These are phyloP conservation scores for Merodon equestris DNA, from an alignment of 2,888 invertebrate species.

Conservation along the genomic window DNA sequence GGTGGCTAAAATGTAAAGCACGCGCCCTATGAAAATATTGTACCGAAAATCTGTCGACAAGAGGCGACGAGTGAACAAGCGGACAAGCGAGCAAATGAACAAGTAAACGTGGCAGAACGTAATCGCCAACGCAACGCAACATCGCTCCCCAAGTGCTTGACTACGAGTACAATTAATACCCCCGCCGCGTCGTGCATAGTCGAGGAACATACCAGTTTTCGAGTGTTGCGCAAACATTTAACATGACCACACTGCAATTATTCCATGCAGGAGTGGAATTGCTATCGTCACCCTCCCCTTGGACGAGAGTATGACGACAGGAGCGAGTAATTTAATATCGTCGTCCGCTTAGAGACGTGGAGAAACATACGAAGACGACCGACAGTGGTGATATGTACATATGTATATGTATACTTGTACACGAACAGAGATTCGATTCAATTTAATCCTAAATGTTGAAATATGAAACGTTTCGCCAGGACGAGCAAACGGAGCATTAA, in stretches of 20 bases:
- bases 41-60: slow-evolving; percentile 39
- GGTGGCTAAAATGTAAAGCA: slow-evolving; percentile 7
- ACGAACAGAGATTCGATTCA: slow-evolving; percentile 44
- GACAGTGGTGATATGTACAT: background rate
- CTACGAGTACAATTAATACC: slow-evolving; percentile 63
- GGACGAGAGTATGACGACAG: slow-evolving; percentile 27
- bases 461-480: slow-evolving; percentile 37
- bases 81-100: slow-evolving; percentile 10
- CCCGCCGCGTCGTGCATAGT: background rate
- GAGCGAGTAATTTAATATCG: slow-evolving; percentile 64
- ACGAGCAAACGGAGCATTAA: slow-evolving; percentile 35
- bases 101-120: slow-evolving; percentile 12
- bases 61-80: slow-evolving; percentile 8
- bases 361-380: background rate
- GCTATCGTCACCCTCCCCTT: slow-evolving; percentile 6
- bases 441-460: slow-evolving; percentile 52
- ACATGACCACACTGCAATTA: slow-evolving; percentile 67
- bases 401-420: no score
- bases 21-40: slow-evolving; percentile 35
- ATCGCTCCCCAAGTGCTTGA: slow-evolving; percentile 46
- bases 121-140: slow-evolving; percentile 34
- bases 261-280: slow-evolving; percentile 58
- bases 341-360: slow-evolving; percentile 33
- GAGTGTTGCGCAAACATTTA: slow-evolving; percentile 68
- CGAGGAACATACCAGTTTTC: slow-evolving; percentile 56